phyloP scores from a whole-genome alignment of 2,797 vertebrate species.

The Hyperoplus lanceolatus region DNA sequence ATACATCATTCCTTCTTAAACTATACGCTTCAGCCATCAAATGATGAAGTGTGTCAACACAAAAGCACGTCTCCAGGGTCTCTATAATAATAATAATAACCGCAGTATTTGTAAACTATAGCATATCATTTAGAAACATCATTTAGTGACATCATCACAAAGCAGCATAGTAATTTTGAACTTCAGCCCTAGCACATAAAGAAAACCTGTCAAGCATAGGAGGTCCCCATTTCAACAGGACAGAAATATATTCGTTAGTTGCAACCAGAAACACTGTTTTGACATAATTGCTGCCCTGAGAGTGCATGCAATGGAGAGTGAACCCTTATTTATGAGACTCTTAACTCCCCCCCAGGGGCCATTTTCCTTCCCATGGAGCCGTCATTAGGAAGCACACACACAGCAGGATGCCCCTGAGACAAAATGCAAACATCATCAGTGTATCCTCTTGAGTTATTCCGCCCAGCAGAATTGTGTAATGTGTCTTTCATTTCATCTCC shows the following conservation, averaged over 20 bases:
- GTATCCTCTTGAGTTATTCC: constrained; percentile 37
- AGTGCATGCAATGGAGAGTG: constrained; percentile 55
- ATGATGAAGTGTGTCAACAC: constrained; percentile 46
- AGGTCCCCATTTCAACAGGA: constrained; percentile 21
- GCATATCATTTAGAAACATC: constrained; percentile 57
- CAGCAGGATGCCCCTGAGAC: constrained; percentile 62
- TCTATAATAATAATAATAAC: constrained; percentile 43
- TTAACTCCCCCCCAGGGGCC: constrained; percentile 58
- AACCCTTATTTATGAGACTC: constrained; percentile 69
- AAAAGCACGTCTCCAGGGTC: constrained; percentile 28
- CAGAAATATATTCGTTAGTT: constrained; percentile 66
- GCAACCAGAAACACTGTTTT: constrained; percentile 70
- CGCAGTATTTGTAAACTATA: constrained; percentile 60
- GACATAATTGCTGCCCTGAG: constrained; percentile 74
- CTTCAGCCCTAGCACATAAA: constrained; percentile 30
- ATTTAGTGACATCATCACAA: constrained; percentile 60
- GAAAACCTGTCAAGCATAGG: constrained; percentile 61
- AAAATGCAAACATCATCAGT: constrained; percentile 66
- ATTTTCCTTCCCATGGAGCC: constrained; percentile 59
- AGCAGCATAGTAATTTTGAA: constrained; percentile 64
- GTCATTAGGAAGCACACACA: constrained; percentile 64
- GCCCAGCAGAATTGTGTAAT: constrained; percentile 42
- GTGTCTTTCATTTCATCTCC: constrained; percentile 29
- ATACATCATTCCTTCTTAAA: constrained; percentile 36
- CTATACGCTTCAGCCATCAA: constrained; percentile 16